Base-by-base conservation (phyloP, 1,140 invertebrate species). In the Platorchestia sp. region DNA sequence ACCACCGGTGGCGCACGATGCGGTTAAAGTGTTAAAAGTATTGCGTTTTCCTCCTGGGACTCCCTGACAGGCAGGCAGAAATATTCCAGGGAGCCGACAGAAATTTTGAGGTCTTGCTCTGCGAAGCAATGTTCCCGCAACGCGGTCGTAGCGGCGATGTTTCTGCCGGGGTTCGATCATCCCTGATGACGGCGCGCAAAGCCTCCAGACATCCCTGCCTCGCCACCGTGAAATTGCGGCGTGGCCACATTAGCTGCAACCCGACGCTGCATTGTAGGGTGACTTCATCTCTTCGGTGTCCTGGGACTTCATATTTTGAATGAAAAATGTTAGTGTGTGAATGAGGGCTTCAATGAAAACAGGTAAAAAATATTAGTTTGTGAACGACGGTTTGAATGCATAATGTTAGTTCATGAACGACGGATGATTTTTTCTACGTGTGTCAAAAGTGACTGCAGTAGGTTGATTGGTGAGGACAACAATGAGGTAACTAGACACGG, bases 201-300 rank as follows among this genome's bases (percentile, higher is more conserved):
- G 91, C 91, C 91, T 93, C 43, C 45, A 42, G 91, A 93, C 91
- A 93, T 47, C 91, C 41, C 43, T 44, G 91, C 7, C 5, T 40
- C 45, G 44, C 45, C 45, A 45, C 41, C 91, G 91, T 93, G 91
- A 93, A 93, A 93, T 93, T 93, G 91, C 91, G 45, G 43, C 40
- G 22, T 14, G 27, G 91, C 45, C 40, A 10, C 87, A 43, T 89
- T 89, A 89, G 41, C 87, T 89, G 36, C 87, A 41, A 41, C 87
- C 87, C 43, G 10, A 41, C 36, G 42, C 87, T 44, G 41, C 87
- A 89, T 75, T 75, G 59, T 75, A 36, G 59, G 59, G 59, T 36
- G 59, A 75, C 59, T 75, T 75, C 59, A 75, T 75, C 59, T 75
- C 14, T 10, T 10, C 14, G 59, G 59, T 75, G 10, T 75, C 59